These are phyloP conservation scores for Herpetotheres cachinnans DNA, from an alignment of 2,113 vertebrate genomes.

Conservation along the genomic window DNA sequence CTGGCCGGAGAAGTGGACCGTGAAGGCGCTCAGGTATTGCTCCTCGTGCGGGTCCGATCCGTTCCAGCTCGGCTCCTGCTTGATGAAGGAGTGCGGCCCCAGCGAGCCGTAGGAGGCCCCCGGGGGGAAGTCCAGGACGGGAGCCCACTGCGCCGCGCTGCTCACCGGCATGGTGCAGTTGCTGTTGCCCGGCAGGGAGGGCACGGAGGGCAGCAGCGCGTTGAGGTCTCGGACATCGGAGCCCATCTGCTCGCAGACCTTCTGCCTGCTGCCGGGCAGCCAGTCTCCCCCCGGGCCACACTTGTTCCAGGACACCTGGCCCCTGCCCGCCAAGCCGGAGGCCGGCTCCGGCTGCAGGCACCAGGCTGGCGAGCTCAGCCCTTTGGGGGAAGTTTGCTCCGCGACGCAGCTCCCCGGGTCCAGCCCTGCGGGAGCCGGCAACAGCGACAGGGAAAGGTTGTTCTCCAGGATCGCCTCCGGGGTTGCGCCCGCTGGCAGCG, in stretches of 20 bases:
- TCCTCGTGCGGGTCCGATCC: slow-evolving; percentile 87
- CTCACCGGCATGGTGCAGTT: slow-evolving; percentile 86
- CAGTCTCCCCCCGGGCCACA: slow-evolving; percentile 50
- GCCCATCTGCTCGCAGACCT: slow-evolving; percentile 79
- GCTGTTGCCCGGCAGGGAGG: slow-evolving; percentile 82
- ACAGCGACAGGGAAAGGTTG: slow-evolving; percentile 54
- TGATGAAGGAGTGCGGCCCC: slow-evolving; percentile 92
- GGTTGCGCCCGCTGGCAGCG: slow-evolving; percentile 10
- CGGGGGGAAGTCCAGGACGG: slow-evolving; percentile 91
- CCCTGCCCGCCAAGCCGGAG: slow-evolving; percentile 50
- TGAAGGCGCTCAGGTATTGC: slow-evolving; percentile 95
- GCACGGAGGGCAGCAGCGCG: slow-evolving; percentile 83
- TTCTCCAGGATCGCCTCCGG: slow-evolving; percentile 70
- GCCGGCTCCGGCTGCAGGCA: slow-evolving; percentile 65
- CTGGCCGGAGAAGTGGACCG: slow-evolving; percentile 94
- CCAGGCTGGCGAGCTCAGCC: slow-evolving; percentile 59
- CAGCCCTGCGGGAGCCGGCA: slow-evolving; percentile 70
- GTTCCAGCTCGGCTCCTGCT: slow-evolving; percentile 95
- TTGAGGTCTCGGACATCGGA: slow-evolving; percentile 92
- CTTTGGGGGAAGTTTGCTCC: slow-evolving; percentile 61
- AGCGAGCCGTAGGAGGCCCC: slow-evolving; percentile 83
- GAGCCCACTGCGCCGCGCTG: slow-evolving; percentile 89
- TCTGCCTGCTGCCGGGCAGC: slow-evolving; percentile 36
- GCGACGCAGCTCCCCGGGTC: slow-evolving; percentile 66
- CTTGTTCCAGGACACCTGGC: slow-evolving; percentile 60